A percentile compares a stretch with the other conserved stretches of the same genome.
Conservation (phyloP, 2,888 invertebrate species). For the Tigriopus californicus region DNA sequence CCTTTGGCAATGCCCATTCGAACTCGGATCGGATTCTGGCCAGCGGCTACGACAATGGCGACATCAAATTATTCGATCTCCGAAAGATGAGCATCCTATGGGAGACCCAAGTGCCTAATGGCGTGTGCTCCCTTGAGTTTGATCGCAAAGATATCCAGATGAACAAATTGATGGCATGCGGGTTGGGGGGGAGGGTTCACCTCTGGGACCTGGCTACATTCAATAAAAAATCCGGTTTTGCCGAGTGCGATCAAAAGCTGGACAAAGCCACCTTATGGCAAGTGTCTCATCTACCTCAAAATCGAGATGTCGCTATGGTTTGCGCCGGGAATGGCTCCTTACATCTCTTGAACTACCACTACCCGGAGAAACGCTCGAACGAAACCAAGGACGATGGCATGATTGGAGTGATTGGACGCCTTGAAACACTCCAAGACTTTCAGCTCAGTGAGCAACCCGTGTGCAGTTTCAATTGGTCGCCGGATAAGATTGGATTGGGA, state of each 20-base stretch:
- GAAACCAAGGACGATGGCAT: conserved; percentile 49
- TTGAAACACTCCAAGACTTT: conserved; percentile 56
- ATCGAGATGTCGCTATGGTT: conserved; percentile 75
- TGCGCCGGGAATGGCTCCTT: conserved; percentile 77
- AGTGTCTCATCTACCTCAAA: conserved; percentile 73
- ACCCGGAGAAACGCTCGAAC: conserved; percentile 53
- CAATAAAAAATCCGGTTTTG: conserved; percentile 68
- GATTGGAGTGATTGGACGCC: conserved; percentile 53
- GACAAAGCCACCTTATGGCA: conserved; percentile 57
- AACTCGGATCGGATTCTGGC: conserved; percentile 63
- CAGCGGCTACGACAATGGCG: conserved; percentile 91
- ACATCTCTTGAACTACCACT: conserved; percentile 81
- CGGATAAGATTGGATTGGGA: conserved; percentile 67
- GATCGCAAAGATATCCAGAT: conserved; percentile 81
- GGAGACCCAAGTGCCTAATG: conserved; percentile 83
- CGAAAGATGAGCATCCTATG: conserved; percentile 60
- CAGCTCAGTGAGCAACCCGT: conserved; percentile 71
- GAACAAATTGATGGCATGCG: conserved; percentile 83
- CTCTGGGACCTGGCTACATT: conserved; percentile 74
- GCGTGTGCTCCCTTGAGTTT: conserved; percentile 64
- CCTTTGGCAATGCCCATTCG: conserved; percentile 75
- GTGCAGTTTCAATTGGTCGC: conserved; percentile 74
- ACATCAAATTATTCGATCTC: conserved; percentile 80
- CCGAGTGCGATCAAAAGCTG: conserved; percentile 38
- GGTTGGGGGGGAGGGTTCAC: conserved; percentile 72